Percentiles rank a stretch among this genome's conserved stretches.
These are phyloP conservation scores for Drosophila cardini DNA, from an alignment of 1,140 invertebrate species.

Conservation along the genomic window DNA sequence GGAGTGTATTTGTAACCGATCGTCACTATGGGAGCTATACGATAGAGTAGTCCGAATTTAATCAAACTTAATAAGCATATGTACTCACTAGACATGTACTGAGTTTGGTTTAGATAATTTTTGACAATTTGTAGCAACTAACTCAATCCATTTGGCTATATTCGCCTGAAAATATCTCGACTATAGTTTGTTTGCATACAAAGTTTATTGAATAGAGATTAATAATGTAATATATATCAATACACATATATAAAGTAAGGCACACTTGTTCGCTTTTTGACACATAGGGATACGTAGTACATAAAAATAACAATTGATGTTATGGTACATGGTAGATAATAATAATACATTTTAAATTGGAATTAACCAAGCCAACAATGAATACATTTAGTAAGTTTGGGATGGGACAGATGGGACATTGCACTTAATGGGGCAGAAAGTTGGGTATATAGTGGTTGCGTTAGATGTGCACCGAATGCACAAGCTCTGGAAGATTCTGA, in stretches of 20 bases:
- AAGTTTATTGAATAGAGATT: conserved; percentile 31
- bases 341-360: conserved; percentile 44
- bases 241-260: conserved; percentile 37
- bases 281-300: conserved; percentile 13
- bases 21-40: too few species aligned
- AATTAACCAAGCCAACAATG: conserved; percentile 27
- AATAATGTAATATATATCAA: conserved; percentile 6
- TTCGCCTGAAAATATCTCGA: too few species aligned
- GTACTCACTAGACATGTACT: too few species aligned
- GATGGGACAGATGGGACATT: conserved; percentile 11
- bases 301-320: conserved; percentile 22
- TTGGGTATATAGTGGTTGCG: neutral
- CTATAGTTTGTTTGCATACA: conserved; percentile 20
- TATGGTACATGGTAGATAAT: conserved; percentile 28
- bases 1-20: too few species aligned
- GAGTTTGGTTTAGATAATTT: too few species aligned
- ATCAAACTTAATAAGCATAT: too few species aligned
- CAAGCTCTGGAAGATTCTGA: conserved; percentile 88
- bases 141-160: too few species aligned
- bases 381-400: conserved; percentile 29
- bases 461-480: conserved; percentile 79
- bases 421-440: conserved; percentile 21
- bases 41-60: too few species aligned
- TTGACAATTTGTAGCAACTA: too few species aligned
- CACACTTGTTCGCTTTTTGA: conserved; percentile 49